phyloP scores from a whole-genome alignment of 2,888 invertebrate species.

The Coelinius sp. region DNA sequence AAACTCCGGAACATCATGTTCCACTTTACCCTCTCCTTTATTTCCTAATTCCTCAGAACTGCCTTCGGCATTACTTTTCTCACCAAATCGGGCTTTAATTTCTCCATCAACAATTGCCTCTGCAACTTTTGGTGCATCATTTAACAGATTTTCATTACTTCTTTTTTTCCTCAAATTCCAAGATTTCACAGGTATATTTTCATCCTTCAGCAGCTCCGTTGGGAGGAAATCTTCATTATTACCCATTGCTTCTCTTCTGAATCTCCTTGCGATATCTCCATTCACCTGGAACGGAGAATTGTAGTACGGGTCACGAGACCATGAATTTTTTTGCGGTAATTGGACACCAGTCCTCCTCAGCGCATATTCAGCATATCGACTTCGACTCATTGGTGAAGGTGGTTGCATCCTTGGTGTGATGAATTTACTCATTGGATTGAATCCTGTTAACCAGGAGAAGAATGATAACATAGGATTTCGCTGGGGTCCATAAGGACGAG shows the following conservation, averaged over 20 bases:
- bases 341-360: slow-evolving; percentile 22
- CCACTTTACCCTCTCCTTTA: slow-evolving; percentile 53
- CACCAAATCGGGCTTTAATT: slow-evolving; percentile 57
- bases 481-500: slow-evolving; percentile 17
- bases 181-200: neutral
- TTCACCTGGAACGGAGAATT: slow-evolving; percentile 14
- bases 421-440: neutral
- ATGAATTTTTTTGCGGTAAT: slow-evolving; percentile 20
- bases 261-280: neutral
- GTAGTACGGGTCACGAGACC: slow-evolving; percentile 36
- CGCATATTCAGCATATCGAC: slow-evolving; percentile 49
- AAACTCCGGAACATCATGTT: slow-evolving; percentile 58
- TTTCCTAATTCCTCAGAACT: slow-evolving; percentile 53
- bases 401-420: slow-evolving; percentile 48
- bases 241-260: slow-evolving; percentile 46
- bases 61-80: slow-evolving; percentile 62
- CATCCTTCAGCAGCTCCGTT: neutral
- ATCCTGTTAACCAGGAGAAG: neutral
- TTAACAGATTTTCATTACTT: slow-evolving; percentile 49
- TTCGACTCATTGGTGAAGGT: slow-evolving; percentile 47
- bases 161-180: slow-evolving; percentile 34
- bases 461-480: neutral
- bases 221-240: slow-evolving; percentile 62
- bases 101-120: slow-evolving; percentile 58
- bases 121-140: slow-evolving; percentile 54